Evolutionary conservation across 2,888 invertebrate genomes (phyloP), one percentile per base, ranked within the genome.

Genomic region (Netelia melanura): DNA sequence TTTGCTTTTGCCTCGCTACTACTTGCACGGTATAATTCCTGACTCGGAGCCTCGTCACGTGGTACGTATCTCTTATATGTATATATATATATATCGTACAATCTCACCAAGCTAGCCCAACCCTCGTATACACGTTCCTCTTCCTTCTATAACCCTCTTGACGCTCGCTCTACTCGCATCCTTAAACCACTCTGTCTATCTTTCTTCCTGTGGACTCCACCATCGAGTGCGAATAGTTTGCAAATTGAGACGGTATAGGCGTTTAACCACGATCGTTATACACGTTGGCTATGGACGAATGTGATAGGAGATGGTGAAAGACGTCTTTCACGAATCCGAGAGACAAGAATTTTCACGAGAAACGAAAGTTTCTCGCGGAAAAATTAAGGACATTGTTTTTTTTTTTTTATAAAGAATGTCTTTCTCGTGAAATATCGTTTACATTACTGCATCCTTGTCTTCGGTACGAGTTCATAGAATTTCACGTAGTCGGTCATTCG

Each of bases 191-290:
- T 1, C 38, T 25, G 43, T 68, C 25, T 64, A 44, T 74, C 70
- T 58, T 75, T 54, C 70, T 65, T 48, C 11, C 54, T 62, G 52
- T 77, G 38, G 64, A 70, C 30, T 65, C 67, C 58, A 61, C 71
- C 48, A 65, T 52, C 54, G 68, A 74, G 74, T 74, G 84, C 83
- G 86, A 88, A 88, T 88, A 88, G 88, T 88, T 89, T 86, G 88
- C 87, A 87, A 88, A 90, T 89, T 89, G 87, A 88, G 90, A 89
- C 84, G 84, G 75, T 64, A 64, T 48, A 68, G 65, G 71, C 43
- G 43, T 71, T 65, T 70, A 78, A 58, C 65, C 75, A 43, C 52
- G 56, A 38, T 79, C 48, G 70, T 44, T 76, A 64, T 30, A 56
- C 71, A 64, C 17, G 17, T 1, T 21, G 17, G 2, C 17, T 58